These are phyloP conservation scores for Taphrorychus bicolor DNA, from an alignment of 2,888 invertebrate genomes.

Conservation along the genomic window DNA sequence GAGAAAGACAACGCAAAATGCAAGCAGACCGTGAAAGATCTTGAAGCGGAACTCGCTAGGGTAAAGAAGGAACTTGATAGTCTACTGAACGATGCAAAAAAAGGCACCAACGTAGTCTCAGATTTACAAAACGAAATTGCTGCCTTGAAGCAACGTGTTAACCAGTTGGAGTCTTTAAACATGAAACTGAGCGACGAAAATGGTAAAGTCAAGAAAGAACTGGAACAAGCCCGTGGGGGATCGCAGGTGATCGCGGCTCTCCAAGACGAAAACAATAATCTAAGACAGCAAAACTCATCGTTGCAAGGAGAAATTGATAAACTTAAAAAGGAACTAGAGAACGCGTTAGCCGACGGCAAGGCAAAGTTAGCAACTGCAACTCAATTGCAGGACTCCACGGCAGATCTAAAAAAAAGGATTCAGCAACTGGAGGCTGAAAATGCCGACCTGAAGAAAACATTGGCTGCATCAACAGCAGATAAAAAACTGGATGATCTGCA, in stretches of 20 bases:
- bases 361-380: slow-evolving; percentile 8
- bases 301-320: slow-evolving; percentile 37
- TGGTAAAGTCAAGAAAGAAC: slow-evolving; percentile 41
- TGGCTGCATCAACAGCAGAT: too few species aligned
- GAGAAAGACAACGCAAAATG: slow-evolving; percentile 45
- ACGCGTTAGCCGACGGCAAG: slow-evolving; percentile 14
- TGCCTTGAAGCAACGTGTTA: slow-evolving; percentile 32
- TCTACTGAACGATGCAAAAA: slow-evolving; percentile 40
- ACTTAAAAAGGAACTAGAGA: slow-evolving; percentile 27
- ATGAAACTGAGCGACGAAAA: slow-evolving; percentile 42
- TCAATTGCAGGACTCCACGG: too few species aligned
- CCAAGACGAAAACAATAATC: slow-evolving; percentile 42
- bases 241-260: slow-evolving; percentile 26
- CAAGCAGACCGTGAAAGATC: slow-evolving; percentile 39
- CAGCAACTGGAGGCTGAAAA: slow-evolving; percentile 40
- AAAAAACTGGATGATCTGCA: slow-evolving; percentile 28
- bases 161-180: slow-evolving; percentile 35
- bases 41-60: slow-evolving; percentile 43
- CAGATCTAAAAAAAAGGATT: slow-evolving; percentile 40
- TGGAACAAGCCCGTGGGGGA: slow-evolving; percentile 35
- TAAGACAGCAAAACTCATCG: slow-evolving; percentile 41
- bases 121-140: slow-evolving; percentile 40
- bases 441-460: slow-evolving; percentile 28
- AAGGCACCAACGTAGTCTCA: slow-evolving; percentile 33
- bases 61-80: slow-evolving; percentile 46